phyloP scores from a whole-genome alignment of 2,113 vertebrate genomes.

The Aix galericulata region DNA sequence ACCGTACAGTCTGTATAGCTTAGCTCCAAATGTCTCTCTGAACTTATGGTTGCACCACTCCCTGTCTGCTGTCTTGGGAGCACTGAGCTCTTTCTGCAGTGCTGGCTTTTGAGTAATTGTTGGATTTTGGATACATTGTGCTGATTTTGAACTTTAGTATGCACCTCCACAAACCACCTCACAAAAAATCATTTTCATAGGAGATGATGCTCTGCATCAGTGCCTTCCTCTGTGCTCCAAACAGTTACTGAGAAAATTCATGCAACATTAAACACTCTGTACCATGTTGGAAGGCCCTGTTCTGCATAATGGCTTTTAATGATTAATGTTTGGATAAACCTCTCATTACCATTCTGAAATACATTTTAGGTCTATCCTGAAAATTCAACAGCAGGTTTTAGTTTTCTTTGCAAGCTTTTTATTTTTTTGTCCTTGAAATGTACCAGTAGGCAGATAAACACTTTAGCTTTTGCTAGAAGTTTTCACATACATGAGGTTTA shows the following conservation, averaged over 20 bases:
- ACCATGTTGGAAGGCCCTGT: not conserved
- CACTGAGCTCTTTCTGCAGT: not conserved
- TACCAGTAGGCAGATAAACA: not conserved
- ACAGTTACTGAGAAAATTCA: constrained; percentile 12
- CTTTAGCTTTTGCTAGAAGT: not conserved
- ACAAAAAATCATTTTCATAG: not conserved
- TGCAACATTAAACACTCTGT: constrained; percentile 29
- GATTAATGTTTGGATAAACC: constrained; percentile 27
- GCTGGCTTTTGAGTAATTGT: not conserved
- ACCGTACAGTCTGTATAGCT: constrained; percentile 10
- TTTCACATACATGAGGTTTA: not conserved
- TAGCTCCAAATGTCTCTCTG: not conserved
- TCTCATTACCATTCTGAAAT: constrained; percentile 25
- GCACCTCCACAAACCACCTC: not conserved
- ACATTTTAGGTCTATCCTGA: not conserved
- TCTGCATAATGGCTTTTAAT: constrained; percentile 24
- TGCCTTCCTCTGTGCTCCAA: not conserved
- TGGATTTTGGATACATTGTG: not conserved
- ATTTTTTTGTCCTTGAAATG: not conserved
- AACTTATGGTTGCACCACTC: not conserved
- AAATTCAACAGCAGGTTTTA: not conserved
- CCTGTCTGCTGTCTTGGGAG: not conserved
- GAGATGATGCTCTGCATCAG: not conserved
- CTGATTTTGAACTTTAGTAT: not conserved
- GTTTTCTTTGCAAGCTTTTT: not conserved